Evolutionary conservation across 2,113 vertebrate species (phyloP).

Genomic region (Pseudorhombus dupliciocellatus): DNA sequence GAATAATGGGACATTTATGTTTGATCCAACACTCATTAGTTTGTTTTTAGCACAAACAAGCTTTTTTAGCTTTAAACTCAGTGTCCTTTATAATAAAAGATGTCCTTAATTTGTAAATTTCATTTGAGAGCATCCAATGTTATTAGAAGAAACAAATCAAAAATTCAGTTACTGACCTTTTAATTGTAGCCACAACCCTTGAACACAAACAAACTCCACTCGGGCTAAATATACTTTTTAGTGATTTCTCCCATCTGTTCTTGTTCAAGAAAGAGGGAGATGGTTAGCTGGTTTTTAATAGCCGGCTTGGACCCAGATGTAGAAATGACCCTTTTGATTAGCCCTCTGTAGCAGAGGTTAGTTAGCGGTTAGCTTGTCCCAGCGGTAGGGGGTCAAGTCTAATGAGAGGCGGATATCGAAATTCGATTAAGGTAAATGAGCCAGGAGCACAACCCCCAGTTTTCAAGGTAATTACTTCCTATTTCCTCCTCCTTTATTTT

Average conservation of each 20-base stretch:
- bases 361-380: slow-evolving; percentile 74
- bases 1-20: neutral
- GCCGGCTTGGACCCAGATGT: slow-evolving; percentile 44
- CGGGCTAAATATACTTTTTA: slow-evolving; percentile 4
- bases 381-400: slow-evolving; percentile 73
- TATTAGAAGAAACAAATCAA: slow-evolving; percentile 4
- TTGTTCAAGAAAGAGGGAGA: slow-evolving; percentile 31
- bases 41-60: neutral
- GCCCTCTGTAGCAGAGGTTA: slow-evolving; percentile 66
- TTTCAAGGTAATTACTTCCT: slow-evolving; percentile 89
- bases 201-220: slow-evolving; percentile 7
- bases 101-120: slow-evolving; percentile 13
- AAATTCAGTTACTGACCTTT: slow-evolving; percentile 35
- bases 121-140: slow-evolving; percentile 19
- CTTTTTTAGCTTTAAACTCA: neutral
- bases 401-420: slow-evolving; percentile 84
- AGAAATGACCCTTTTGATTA: slow-evolving; percentile 70
- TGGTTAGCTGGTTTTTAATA: slow-evolving; percentile 32
- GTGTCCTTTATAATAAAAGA: neutral
- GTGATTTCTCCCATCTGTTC: slow-evolving; percentile 48
- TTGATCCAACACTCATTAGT: neutral
- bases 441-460: slow-evolving; percentile 82
- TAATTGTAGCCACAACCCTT: slow-evolving; percentile 23
- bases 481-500: slow-evolving; percentile 52
- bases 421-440: slow-evolving; percentile 88